Evolutionary conservation across 2,113 vertebrate genomes (phyloP).

Genomic region (Engraulis encrasicolus): DNA sequence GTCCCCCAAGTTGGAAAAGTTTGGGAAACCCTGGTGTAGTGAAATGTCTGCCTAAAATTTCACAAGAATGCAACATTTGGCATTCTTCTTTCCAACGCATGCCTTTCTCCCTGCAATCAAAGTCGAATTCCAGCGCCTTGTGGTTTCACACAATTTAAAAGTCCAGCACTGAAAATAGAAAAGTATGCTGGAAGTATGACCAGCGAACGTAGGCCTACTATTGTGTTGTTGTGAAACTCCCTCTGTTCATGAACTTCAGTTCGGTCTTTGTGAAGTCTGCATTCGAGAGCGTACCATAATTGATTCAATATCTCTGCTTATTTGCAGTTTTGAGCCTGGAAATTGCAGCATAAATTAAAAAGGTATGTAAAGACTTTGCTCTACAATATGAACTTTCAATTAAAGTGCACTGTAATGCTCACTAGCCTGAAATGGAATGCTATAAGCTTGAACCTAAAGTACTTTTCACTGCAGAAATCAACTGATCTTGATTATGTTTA

Average conservation of each 20-base stretch:
- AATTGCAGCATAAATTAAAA: background rate
- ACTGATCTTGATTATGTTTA: background rate
- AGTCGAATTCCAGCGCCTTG: background rate
- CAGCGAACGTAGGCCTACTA: background rate
- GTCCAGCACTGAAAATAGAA: background rate
- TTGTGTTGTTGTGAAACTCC: background rate
- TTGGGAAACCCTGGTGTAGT: too few species aligned
- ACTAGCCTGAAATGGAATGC: too few species aligned
- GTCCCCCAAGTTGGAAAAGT: too few species aligned
- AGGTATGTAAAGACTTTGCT: background rate
- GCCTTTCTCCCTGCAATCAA: conserved; percentile 5
- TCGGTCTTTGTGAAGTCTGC: background rate
- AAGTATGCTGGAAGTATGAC: background rate
- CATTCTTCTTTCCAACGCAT: background rate
- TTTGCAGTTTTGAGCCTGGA: background rate
- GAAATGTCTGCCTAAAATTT: background rate
- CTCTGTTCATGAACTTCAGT: background rate
- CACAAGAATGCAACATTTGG: conserved; percentile 1
- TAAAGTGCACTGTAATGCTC: too few species aligned
- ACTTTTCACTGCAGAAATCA: background rate
- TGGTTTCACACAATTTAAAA: conserved; percentile 12
- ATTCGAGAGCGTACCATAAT: background rate
- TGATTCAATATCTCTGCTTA: background rate
- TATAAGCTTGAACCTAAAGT: background rate
- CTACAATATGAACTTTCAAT: background rate